Base-by-base conservation (phyloP, 2,797 vertebrate species). In the Acrossocheilus wenchowensis region DNA sequence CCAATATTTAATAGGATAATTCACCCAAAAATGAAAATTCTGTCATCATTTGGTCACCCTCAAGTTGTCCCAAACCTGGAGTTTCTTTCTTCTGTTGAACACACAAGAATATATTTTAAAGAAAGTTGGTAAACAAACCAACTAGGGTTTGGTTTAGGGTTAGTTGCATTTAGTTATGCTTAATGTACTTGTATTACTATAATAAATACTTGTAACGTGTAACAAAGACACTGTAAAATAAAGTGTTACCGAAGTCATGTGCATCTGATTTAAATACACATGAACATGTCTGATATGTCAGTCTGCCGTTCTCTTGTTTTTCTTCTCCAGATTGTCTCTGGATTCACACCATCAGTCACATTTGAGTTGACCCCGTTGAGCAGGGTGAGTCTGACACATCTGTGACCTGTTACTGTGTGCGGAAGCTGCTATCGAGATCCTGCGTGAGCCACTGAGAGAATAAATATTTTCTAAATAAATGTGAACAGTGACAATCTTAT, bases 361-460 rank as follows among this genome's bases (percentile, higher is more conserved):
- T 92, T 92, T 91, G 96, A 97, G 87, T 90, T 96, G 90, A 88
- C 94, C 84, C 91, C 92, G 36, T 88, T 96, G 89, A 94, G 93
- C 78, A 95, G 95, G 94, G 97, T 97, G 91, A 72, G 87, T 83
- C 0, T n/a, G 23, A 39, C 19, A 48, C 6, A 12, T 6, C 5
- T 39, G 39, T 54, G 21, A 26, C 39, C n/a, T 15, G 6, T 69
- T 41, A 80, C 60, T 60, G 1, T 12, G 34, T 19, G 21, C 17
- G 6, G 78, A 50, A 26, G 50, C 60, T 43, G n/a, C 4, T 60
- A 14, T 66, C 5, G 5, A 21, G 30, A 34, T 54, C 43, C 45
- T 52, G 14, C 12, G 3, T n/a, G 2, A 36, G n/a, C 1, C 4
- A 0, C 62, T 34, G n/a, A 6, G 21, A 39, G 12, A 78, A 62